Evolutionary conservation across 2,797 vertebrate species (phyloP), one percentile per base, ranked within the genome.

Genomic region (Hydrolagus colliei): DNA sequence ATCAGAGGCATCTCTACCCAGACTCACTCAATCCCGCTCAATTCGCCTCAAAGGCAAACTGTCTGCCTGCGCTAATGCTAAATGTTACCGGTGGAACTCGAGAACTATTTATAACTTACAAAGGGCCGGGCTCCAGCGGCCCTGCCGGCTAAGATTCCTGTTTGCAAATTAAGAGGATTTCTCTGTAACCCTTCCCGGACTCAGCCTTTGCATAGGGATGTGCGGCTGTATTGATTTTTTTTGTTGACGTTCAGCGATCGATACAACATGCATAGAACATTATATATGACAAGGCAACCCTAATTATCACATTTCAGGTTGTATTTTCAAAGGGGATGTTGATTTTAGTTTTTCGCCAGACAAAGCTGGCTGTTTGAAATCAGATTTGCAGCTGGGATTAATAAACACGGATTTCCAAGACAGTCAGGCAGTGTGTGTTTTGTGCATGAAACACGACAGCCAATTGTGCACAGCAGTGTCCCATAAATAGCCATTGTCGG

Each of bases 21-120:
- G 22, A 35, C 4, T 14, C 7, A 67, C 22, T 35, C 22, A 32
- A 22, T 80, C 13, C 22, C 78, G 63, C 61, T 62, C 61, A n/a
- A 52, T 61, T 61, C 61, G 18, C 75, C 41, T 77, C 52, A 14
- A 80, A 65, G 22, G 78, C 22, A 80, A 80, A 80, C 12, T 80
- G 78, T 80, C 62, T 80, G 41, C 52, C 75, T 59, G 41, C 9
- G 2, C 27, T 32, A 80, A 67, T 18, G 61, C 27, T 18, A 27
- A 79, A 79, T 63, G n/a, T 27, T 65, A 63, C 77, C 5, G 1
- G 12, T 79, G 77, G 12, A 79, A 65, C 12, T 79, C 22, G 16
- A 52, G 41, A 79, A 65, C n/a, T 62, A 79, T 27, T 63, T 79
- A 62, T 16, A 32, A 27, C 62, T 27, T 79, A 14, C 74, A 16